phyloP scores from a whole-genome alignment of 1,140 invertebrate genomes.

The Apis laboriosa region DNA sequence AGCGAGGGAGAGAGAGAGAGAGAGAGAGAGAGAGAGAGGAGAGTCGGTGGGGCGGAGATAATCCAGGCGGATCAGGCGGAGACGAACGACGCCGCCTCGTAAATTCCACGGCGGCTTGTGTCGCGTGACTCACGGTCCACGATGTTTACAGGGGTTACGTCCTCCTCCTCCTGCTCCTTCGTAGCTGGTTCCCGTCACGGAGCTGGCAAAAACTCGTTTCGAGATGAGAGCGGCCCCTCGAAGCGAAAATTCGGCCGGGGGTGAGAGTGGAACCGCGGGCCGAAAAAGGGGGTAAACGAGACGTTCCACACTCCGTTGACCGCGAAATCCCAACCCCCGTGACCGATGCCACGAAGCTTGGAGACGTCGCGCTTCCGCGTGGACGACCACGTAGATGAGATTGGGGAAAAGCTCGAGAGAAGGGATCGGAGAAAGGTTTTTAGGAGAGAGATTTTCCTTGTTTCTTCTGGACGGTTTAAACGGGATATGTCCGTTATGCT shows the following conservation, averaged over 20 bases:
- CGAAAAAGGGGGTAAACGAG: slow-evolving; percentile 39
- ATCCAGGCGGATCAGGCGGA: slow-evolving; percentile 58
- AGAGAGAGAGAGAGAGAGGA: no score
- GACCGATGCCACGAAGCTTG: neutral
- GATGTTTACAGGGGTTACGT: slow-evolving; percentile 17
- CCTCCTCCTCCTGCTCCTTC: neutral
- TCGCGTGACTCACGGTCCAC: slow-evolving; percentile 58
- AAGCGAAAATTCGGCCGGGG: slow-evolving; percentile 38
- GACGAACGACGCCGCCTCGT: slow-evolving; percentile 53
- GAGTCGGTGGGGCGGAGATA: slow-evolving; percentile 42
- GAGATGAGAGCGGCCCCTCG: slow-evolving; percentile 24
- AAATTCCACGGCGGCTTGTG: slow-evolving; percentile 51
- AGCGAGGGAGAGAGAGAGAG: slow-evolving; percentile 7
- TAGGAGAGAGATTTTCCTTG: neutral
- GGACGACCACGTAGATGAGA: neutral
- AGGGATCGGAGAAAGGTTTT: neutral
- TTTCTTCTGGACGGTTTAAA: no score
- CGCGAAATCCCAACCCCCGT: slow-evolving; percentile 34
- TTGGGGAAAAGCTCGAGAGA: neutral
- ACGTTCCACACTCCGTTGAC: slow-evolving; percentile 14
- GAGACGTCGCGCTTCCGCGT: neutral
- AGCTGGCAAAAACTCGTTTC: slow-evolving; percentile 27
- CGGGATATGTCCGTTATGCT: no score
- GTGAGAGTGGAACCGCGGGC: neutral
- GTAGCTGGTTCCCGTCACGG: slow-evolving; percentile 3